phyloP scores from a whole-genome alignment of 2,797 vertebrate genomes.

The Enteromius fasciolatus region DNA sequence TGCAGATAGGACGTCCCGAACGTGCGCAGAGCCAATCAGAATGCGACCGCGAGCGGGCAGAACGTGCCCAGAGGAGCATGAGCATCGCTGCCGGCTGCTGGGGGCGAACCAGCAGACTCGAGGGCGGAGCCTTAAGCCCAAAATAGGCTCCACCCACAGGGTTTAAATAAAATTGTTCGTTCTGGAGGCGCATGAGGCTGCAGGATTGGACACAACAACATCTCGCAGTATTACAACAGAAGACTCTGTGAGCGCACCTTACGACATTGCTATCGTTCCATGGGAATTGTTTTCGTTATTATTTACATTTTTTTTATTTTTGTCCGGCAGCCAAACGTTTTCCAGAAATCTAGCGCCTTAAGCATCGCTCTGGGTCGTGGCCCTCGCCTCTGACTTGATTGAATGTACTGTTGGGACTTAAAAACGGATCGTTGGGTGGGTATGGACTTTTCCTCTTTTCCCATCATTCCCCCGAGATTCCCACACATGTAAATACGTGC shows the following conservation, averaged over 20 bases:
- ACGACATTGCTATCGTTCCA: conserved; percentile 80
- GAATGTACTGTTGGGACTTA: conserved; percentile 54
- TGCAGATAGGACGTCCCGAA: conserved; percentile 75
- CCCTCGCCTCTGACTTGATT: conserved; percentile 35
- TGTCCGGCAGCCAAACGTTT: conserved; percentile 34
- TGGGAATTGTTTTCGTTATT: conserved; percentile 71
- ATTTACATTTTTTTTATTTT: neutral
- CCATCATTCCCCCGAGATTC: conserved; percentile 12
- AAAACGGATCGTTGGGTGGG: conserved; percentile 35
- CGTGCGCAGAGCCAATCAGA: conserved; percentile 88
- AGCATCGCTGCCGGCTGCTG: conserved; percentile 93
- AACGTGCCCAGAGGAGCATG: conserved; percentile 88
- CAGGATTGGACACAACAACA: neutral
- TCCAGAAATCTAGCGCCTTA: conserved; percentile 74
- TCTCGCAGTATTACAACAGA: conserved; percentile 11
- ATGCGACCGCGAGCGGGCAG: conserved; percentile 79
- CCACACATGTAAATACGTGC: conserved; percentile 57
- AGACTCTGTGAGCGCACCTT: conserved; percentile 38
- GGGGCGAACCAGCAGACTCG: conserved; percentile 85
- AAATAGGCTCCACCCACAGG: conserved; percentile 76
- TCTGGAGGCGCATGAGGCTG: conserved; percentile 3
- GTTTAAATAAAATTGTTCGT: conserved; percentile 38
- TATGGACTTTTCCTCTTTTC: conserved; percentile 9
- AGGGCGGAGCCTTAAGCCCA: conserved; percentile 83
- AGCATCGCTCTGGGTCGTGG: conserved; percentile 59